Conservation (phyloP, 2,797 vertebrate genomes). For the Loris lydekkerianus region DNA sequence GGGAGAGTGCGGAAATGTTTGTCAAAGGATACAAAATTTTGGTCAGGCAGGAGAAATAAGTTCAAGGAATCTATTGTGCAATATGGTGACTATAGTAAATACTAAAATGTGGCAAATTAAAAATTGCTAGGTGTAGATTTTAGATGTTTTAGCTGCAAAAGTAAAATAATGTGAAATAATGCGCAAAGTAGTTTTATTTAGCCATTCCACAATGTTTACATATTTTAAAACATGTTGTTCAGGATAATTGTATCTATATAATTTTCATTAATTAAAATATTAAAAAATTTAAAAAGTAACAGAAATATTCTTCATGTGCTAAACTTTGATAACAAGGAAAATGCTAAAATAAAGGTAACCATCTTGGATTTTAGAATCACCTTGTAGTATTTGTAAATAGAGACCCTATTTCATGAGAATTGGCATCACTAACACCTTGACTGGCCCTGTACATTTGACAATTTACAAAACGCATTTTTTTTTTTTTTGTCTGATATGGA, state of each 20-base stretch:
- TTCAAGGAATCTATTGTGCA: background rate
- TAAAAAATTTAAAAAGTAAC: background rate
- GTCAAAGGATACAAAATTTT: background rate
- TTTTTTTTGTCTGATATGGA: background rate
- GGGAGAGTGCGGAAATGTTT: background rate
- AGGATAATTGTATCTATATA: background rate
- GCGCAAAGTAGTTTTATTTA: background rate
- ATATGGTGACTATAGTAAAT: background rate
- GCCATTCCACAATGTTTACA: background rate
- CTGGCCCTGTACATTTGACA: background rate
- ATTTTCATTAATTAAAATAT: background rate
- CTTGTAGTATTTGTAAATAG: background rate
- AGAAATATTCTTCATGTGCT: rapidly evolving
- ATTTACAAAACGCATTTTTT: background rate
- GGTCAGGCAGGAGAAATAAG: background rate
- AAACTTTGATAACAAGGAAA: background rate
- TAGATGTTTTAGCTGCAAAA: background rate
- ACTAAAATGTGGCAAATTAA: background rate
- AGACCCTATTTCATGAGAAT: background rate
- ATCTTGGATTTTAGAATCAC: background rate
- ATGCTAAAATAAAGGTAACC: background rate
- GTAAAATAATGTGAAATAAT: background rate
- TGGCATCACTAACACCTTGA: background rate
- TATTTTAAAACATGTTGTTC: background rate
- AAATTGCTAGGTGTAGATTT: background rate